These are phyloP conservation scores for Allygus modestus DNA, from an alignment of 2,888 invertebrate genomes.

Conservation along the genomic window DNA sequence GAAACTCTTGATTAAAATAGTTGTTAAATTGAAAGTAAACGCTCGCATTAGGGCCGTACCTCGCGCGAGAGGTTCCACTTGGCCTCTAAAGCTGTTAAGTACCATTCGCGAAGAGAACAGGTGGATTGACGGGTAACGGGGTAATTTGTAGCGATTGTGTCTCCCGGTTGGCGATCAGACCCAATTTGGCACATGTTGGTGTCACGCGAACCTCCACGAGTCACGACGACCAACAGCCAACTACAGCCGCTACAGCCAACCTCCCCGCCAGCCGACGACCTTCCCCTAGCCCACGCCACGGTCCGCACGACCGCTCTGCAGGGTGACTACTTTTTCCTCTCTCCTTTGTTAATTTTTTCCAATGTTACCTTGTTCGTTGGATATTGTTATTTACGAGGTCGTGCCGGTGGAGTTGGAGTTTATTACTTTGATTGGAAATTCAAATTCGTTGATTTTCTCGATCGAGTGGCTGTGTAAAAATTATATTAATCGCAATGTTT, in stretches of 20 bases:
- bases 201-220: not conserved
- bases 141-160: conserved; percentile 19
- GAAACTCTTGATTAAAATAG: too few relatives aligned
- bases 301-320: conserved; percentile 11
- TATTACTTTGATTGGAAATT: conserved; percentile 23
- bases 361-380: conserved; percentile 26
- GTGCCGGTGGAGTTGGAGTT: not conserved
- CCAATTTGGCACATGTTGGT: conserved; percentile 16
- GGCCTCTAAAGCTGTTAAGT: too few relatives aligned
- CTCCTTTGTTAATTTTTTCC: not conserved
- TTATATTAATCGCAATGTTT: too few relatives aligned
- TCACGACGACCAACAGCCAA: not conserved
- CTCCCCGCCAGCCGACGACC: not conserved
- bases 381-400: conserved; percentile 16
- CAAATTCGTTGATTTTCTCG: not conserved
- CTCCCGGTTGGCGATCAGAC: not conserved
- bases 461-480: too few relatives aligned
- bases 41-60: too few relatives aligned
- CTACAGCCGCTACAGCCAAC: not conserved
- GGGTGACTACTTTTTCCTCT: not conserved
- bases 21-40: too few relatives aligned
- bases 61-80: too few relatives aligned
- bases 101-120: not conserved
- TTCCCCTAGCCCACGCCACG: conserved; percentile 12
- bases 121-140: conserved; percentile 15